Evolutionary conservation across 2,797 vertebrate genomes (phyloP), one percentile per base, ranked within the genome.

Genomic region (Ptychobarbus kaznakovi): DNA sequence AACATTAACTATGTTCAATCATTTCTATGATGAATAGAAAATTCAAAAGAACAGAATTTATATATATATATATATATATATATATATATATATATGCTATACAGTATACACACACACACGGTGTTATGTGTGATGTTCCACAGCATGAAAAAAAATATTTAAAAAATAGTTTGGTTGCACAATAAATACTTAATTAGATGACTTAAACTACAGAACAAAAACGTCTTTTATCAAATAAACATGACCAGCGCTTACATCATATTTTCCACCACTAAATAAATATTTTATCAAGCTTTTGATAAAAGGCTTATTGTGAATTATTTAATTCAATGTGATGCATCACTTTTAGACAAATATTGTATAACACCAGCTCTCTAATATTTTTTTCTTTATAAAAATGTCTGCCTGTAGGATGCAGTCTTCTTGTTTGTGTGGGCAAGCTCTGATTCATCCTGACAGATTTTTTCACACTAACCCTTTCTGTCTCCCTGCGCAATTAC

Each of bases 371-470:
- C 35, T 61, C 44, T 40, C 35, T 25, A 58, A 15, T 61, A 7
- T 58, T 78, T 44, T 84, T 80, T 66, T 56, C 72, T 68, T 22
- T 53, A 73, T 81, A 58, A 82, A 74, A 84, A 89, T 53, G 25
- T 80, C 70, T 58, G 84, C 40, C 44, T 84, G 77, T 86, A 85
- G 85, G 83, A 89, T 38, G 65, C 87, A 82, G 81, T 44, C 84
- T 86, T 88, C 88, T 86, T 87, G 87, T 86, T 87, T 85, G 86
- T 84, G 90, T 90, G 87, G 88, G 89, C 82, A 83, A 87, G 66
- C 86, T 84, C 87, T 88, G 89, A 90, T 90, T 90, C 89, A 88
- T 90, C 83, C 25, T 65, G n/a, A 85, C 83, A 86, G 83, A 86
- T 77, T 81, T 86, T 83, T 78, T 76, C 81, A 82, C 86, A 87